Evolutionary conservation across 2,888 invertebrate genomes (phyloP).

Genomic region (Ischnura elegans): DNA sequence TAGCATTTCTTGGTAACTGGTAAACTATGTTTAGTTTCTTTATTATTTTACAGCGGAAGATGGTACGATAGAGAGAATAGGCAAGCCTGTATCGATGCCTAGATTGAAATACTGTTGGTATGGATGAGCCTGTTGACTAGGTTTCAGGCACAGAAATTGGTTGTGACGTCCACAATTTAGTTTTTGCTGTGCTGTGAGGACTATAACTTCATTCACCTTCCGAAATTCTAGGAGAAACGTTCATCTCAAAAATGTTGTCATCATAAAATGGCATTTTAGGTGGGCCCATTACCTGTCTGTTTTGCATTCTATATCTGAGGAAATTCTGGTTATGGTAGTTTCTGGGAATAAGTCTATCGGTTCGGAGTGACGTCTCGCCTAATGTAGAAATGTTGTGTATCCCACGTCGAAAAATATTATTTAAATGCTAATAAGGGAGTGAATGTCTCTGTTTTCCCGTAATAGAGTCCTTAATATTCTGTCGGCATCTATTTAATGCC

Average conservation of each 20-base stretch:
- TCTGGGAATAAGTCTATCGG: neutral
- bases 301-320: neutral
- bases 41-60: too few relatives aligned
- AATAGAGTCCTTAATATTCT: conserved; percentile 4
- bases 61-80: too few relatives aligned
- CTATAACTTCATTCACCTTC: too few relatives aligned
- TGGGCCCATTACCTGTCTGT: neutral
- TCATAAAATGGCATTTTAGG: neutral
- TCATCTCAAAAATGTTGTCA: neutral
- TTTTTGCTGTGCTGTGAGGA: too few relatives aligned
- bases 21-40: too few relatives aligned
- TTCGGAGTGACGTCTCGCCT: neutral
- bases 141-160: too few relatives aligned
- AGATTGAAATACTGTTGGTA: too few relatives aligned
- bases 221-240: too few relatives aligned
- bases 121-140: too few relatives aligned
- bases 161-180: too few relatives aligned
- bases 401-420: neutral
- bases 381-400: neutral
- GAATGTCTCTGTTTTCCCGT: conserved; percentile 4
- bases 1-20: too few relatives aligned
- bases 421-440: neutral
- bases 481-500: conserved; percentile 6
- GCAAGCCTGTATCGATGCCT: too few relatives aligned
- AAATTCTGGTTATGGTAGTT: neutral